Evolutionary conservation across 1,140 invertebrate genomes (phyloP), one percentile per base, ranked within the genome.

Genomic region (Drosophila tristis): DNA sequence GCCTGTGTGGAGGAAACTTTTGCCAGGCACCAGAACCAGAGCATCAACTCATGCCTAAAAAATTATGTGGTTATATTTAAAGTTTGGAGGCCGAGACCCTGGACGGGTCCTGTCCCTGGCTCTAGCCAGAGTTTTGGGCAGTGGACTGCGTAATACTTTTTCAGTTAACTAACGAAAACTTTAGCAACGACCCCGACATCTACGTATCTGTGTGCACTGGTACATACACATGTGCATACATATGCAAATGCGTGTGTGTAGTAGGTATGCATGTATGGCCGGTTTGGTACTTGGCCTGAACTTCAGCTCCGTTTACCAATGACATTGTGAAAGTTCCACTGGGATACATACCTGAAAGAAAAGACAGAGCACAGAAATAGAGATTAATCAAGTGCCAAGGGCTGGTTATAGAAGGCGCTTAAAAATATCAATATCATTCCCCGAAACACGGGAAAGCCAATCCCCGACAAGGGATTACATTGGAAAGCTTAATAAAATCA

Each of bases 51-150:
- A 78, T 86, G 82, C 61, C 82, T 75, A 82, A 86, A 87, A 86
- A 82, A 86, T 87, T 87, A 87, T 86, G 82, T 87, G 82, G 82
- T 63, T 82, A 81, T 86, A 89, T 82, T 86, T 86, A 86, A 86
- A 86, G 82, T 86, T 86, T 67, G 11, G 11, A 39, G 35, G 35
- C 35, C 11, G 11, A 39, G 13, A 39, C 35, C 35, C 35, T 39
- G 61, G 56, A 31, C 60, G 57, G 58, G 71, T 60, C 68, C 66
- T 50, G 26, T 50, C 39, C 61, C 56, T 75, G 72, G 62, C 57
- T 60, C 66, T 47, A 50, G 48, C 64, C 43, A 44, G 43, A 63
- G 68, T 72, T 31, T 31, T 53, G 70, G 67, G 42, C 71, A 57
- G 55, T 62, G 54, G 74, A 77, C 64, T 64, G 60, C 66, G 55